Evolutionary conservation across 2,797 vertebrate genomes (phyloP).

Genomic region (Thamnophis elegans): DNA sequence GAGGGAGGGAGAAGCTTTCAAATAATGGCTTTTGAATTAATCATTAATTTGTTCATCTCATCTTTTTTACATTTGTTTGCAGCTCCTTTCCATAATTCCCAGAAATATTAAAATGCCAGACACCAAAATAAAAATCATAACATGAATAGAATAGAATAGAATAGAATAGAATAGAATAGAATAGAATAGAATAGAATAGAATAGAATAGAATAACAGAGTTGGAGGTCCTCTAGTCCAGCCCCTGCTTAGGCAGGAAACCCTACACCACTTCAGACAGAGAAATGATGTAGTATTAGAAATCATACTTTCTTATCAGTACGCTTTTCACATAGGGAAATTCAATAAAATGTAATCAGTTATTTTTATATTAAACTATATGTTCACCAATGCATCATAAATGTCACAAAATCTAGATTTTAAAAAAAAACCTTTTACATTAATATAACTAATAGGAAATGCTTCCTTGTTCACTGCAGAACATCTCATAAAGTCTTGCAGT

Average conservation of each 20-base stretch:
- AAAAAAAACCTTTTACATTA: background rate
- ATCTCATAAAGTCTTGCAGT: background rate
- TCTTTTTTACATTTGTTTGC: constrained; percentile 16
- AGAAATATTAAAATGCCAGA: constrained; percentile 18
- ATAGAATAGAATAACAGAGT: too few relatives aligned
- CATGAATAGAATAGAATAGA: background rate
- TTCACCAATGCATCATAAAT: background rate
- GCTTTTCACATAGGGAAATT: background rate
- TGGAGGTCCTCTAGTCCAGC: too few relatives aligned
- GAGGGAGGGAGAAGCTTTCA: background rate
- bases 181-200: too few relatives aligned
- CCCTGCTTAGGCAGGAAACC: too few relatives aligned
- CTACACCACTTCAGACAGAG: too few relatives aligned
- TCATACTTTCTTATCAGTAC: constrained; percentile 16
- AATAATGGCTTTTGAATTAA: background rate
- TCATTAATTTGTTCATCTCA: constrained; percentile 8
- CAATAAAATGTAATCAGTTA: background rate
- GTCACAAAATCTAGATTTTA: background rate
- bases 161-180: too few relatives aligned
- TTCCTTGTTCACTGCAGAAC: background rate
- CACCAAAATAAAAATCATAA: constrained; percentile 4
- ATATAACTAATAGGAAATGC: background rate
- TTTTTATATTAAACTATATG: constrained; percentile 15
- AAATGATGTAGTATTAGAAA: background rate
- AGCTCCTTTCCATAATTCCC: constrained; percentile 16